Evolutionary conservation across 2,797 vertebrate genomes (phyloP), one percentile per base, ranked within the genome.

Genomic region (Lagocephalus sceleratus): DNA sequence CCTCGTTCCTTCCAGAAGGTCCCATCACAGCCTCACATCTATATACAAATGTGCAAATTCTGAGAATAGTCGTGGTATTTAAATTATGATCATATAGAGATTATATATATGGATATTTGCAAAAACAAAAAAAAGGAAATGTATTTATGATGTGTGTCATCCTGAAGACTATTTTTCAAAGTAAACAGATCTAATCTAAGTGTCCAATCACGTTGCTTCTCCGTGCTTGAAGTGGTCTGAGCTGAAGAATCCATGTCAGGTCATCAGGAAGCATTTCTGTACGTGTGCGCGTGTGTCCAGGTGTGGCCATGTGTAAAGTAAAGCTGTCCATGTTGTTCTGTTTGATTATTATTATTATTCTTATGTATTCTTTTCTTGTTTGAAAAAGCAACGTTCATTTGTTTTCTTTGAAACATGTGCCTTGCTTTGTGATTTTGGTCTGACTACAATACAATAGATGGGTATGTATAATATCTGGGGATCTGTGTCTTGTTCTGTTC

Each of bases 391-490:
- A 68, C 57, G 56, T 78, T 74, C 8, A 0, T 57, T 73, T 59
- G 63, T 72, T 83, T 78, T 25, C 49, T 85, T 87, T 85, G 22
- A 79, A 85, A 89, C 86, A 91, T 77, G 89, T 91, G 90, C 91
- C 90, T 91, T 90, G 88, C 86, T 86, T 89, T 84, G 84, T 77
- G 88, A 85, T 81, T 87, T 76, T 54, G 74, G 82, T 63, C 76
- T 47, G 25, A 72, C 5, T 62, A 64, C 63, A 75, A 63, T 79
- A 73, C 71, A 82, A 54, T 76, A 75, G 83, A 79, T 78, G 76
- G 55, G 42, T 76, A 57, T 69, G 59, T 71, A 75, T 51, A 49
- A 71, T 54, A 71, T 49, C 42, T 51, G 53, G 82, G 67, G 51
- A 59, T 63, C 69, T 63, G 62, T 87, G 59, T 66, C 49, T 70